These are phyloP conservation scores for Maniola hyperantus DNA, from an alignment of 2,888 invertebrate genomes.

Conservation along the genomic window DNA sequence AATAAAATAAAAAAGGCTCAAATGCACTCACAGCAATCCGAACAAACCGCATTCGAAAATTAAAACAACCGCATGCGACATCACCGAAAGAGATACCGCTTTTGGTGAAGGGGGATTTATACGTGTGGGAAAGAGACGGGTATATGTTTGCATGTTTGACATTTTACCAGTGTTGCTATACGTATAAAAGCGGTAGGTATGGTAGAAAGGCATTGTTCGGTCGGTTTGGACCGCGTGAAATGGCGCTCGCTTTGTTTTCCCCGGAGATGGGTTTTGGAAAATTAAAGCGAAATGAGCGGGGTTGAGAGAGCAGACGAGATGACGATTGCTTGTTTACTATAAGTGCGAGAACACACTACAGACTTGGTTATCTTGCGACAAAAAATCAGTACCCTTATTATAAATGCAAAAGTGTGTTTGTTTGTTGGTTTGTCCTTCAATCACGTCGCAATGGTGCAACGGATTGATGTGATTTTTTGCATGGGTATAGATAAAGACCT, in stretches of 20 bases:
- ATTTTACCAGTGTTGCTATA: conserved; percentile 60
- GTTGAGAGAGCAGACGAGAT: conserved; percentile 66
- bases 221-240: conserved; percentile 80
- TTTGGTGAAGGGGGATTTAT: conserved; percentile 52
- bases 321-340: conserved; percentile 74
- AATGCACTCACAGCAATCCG: conserved; percentile 59
- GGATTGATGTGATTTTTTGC: too few species aligned
- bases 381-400: not conserved
- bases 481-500: too few species aligned
- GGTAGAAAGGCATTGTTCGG: conserved; percentile 72
- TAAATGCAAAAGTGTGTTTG: too few species aligned
- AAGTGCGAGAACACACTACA: conserved; percentile 12
- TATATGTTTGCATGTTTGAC: conserved; percentile 61
- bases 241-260: conserved; percentile 72
- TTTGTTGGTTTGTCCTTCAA: too few species aligned
- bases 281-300: conserved; percentile 72
- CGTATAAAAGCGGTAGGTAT: conserved; percentile 61
- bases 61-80: conserved; percentile 74
- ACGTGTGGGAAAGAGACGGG: conserved; percentile 56
- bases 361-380: not conserved
- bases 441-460: too few species aligned
- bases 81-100: conserved; percentile 60
- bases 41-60: conserved; percentile 78
- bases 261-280: conserved; percentile 74
- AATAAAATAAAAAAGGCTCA: conserved; percentile 47